Evolutionary conservation across 2,888 invertebrate species (phyloP), one percentile per base, ranked within the genome.

Genomic region (Malthinus flaveolus): DNA sequence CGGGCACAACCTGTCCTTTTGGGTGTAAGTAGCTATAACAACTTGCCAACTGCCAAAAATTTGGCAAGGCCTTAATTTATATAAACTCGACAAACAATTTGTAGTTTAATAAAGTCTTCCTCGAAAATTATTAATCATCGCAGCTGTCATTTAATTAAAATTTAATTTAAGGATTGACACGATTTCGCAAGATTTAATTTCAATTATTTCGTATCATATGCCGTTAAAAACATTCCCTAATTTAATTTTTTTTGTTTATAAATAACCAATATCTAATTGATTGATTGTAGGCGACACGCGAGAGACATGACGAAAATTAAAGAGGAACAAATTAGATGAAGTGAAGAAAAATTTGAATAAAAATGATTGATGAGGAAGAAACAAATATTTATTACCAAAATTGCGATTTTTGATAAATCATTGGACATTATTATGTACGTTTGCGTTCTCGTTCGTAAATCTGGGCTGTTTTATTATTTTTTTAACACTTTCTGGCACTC

Each of bases 241-340:
- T 49, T 49, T 48, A 48, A 48, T 48, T 33, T n/a, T 9, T 11
- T 48, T 48, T 49, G 8, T 37, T 12, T 46, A 32, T 31, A 36
- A 45, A 52, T 36, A 34, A 11, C 34, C 10, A 35, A 9, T 31
- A 51, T 45, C 46, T 52, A 52, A 52, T 52, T 52, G 52, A 52
- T 52, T 52, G 52, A 52, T 52, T 46, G 52, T 45, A 52, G 45
- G 36, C 45, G 52, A 52, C 52, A 51, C 50, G 44, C 32, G 52
- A 46, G 23, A 23, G 52, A 52, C 52, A 45, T 33, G 45, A 39
- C 54, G 39, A 48, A 54, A 54, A 54, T 54, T 54, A 46, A 54
- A 54, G 54, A 34, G 39, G 39, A 54, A 39, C 54, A 54, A 48
- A 54, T 54, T 48, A 54, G 48, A 54, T 48, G 47, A 54, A 54